phyloP scores from a whole-genome alignment of 2,797 vertebrate genomes.

The Lagorchestes hirsutus region DNA sequence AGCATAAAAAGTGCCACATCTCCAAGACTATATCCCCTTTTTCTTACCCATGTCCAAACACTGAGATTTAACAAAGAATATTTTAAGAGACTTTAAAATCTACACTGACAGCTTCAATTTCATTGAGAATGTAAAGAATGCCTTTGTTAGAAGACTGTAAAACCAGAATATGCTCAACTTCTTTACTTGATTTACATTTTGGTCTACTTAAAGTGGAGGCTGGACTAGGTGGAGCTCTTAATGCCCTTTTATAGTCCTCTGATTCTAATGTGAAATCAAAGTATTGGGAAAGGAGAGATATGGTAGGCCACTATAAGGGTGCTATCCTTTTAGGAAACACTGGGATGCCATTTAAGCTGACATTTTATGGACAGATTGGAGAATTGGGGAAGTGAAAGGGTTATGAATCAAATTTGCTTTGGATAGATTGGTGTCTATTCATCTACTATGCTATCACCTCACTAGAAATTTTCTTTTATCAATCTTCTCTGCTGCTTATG shows the following conservation, averaged over 20 bases:
- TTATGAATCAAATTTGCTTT: not conserved
- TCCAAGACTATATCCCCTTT: not conserved
- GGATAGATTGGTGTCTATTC: not conserved
- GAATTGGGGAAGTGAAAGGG: not conserved
- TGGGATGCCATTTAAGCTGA: not conserved
- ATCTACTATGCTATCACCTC: not conserved
- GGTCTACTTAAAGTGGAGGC: not conserved
- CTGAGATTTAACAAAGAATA: not conserved
- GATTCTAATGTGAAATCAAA: not conserved
- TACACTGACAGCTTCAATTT: not conserved
- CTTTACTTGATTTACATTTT: not conserved
- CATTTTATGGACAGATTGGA: not conserved
- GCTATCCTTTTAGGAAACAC: not conserved
- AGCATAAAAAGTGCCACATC: not conserved
- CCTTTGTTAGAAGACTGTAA: not conserved
- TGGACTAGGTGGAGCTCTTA: not conserved
- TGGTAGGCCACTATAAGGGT: not conserved
- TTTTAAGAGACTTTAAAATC: conserved; percentile 9
- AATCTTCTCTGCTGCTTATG: not conserved
- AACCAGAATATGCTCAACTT: not conserved
- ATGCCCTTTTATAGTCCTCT: not conserved
- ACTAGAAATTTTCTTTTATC: not conserved
- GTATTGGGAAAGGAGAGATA: not conserved
- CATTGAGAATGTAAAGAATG: not conserved
- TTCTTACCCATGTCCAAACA: not conserved